These are phyloP conservation scores for Panurus biarmicus DNA, from an alignment of 2,113 vertebrate genomes.

Conservation along the genomic window DNA sequence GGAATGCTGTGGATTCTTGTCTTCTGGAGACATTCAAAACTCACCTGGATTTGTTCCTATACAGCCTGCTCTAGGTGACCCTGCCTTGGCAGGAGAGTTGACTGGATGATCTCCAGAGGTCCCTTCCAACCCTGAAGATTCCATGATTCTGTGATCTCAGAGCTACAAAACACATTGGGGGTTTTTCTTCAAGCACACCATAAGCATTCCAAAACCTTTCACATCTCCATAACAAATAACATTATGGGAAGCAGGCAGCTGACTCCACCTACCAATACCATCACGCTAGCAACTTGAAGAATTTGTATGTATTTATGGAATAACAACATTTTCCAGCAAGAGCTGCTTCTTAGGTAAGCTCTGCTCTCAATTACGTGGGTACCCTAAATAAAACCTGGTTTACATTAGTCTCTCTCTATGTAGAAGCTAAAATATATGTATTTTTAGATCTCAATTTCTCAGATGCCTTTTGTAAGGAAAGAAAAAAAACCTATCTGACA, in stretches of 20 bases:
- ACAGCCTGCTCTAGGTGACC: neutral
- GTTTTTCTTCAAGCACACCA: neutral
- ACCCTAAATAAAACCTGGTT: neutral
- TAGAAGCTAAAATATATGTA: neutral
- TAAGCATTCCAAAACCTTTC: neutral
- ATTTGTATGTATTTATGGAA: neutral
- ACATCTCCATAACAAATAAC: neutral
- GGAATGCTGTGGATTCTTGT: rapidly evolving
- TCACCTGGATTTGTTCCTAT: neutral
- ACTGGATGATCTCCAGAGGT: neutral
- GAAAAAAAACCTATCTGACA: neutral
- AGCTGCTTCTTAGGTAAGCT: neutral
- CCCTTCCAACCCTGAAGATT: neutral
- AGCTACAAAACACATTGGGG: neutral
- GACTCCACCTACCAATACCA: neutral
- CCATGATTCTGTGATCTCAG: neutral
- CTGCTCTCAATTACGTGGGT: neutral
- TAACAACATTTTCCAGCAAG: neutral
- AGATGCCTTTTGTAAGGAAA: neutral
- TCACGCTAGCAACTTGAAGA: neutral
- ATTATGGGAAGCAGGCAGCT: neutral
- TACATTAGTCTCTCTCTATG: neutral
- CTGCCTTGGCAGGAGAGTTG: neutral
- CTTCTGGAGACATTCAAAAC: neutral
- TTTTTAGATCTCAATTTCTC: neutral